Evolutionary conservation across 2,113 vertebrate species (phyloP).

Genomic region (Siphamia tubifer): DNA sequence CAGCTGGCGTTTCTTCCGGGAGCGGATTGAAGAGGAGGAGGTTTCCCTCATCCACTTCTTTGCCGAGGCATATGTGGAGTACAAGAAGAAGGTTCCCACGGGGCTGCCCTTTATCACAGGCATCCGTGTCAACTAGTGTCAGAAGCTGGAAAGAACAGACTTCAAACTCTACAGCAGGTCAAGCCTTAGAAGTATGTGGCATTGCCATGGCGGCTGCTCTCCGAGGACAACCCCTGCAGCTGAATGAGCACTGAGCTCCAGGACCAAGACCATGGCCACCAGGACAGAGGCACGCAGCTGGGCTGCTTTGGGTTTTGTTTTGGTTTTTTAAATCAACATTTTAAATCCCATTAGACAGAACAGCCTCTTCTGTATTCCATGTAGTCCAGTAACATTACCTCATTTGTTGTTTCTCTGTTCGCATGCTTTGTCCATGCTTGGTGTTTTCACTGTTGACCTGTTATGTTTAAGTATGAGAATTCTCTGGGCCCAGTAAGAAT

Average conservation of each 20-base stretch:
- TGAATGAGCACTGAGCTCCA: conserved; percentile 21
- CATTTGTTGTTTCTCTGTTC: conserved; percentile 24
- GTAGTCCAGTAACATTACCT: neutral
- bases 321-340: conserved; percentile 57
- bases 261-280: conserved; percentile 1
- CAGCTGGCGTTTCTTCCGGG: conserved; percentile 96
- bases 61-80: conserved; percentile 92
- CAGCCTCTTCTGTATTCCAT: conserved; percentile 21
- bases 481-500: neutral
- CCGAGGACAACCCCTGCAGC: conserved; percentile 34
- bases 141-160: conserved; percentile 41
- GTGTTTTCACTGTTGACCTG: conserved; percentile 2
- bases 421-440: conserved; percentile 31
- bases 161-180: conserved; percentile 48
- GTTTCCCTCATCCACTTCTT: conserved; percentile 95
- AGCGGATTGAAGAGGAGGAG: conserved; percentile 95
- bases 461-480: neutral
- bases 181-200: conserved; percentile 25
- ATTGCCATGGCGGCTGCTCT: conserved; percentile 30
- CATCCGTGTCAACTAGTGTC: conserved; percentile 84
- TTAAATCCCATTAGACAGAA: conserved; percentile 27
- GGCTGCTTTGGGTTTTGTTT: no score
- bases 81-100: conserved; percentile 90
- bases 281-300: conserved; percentile 11
- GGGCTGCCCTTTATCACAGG: conserved; percentile 96